Evolutionary conservation across 2,113 vertebrate genomes (phyloP).

Genomic region (Sturnus vulgaris): DNA sequence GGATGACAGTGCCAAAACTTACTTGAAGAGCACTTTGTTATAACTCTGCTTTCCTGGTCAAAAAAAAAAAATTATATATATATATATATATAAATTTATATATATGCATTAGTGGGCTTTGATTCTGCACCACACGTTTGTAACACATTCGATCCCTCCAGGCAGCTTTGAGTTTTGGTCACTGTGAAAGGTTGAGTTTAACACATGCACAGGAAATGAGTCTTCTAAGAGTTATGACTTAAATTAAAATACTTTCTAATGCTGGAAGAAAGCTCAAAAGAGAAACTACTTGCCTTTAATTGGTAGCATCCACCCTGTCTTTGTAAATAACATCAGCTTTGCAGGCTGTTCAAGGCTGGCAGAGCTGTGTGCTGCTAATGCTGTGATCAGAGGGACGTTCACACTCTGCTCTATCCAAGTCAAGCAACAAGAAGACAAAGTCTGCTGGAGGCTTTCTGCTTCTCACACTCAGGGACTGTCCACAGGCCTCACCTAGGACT

Average conservation of each 20-base stretch:
- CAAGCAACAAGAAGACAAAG: not conserved
- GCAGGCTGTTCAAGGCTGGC: not conserved
- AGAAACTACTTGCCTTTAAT: not conserved
- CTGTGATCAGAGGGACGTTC: fast-evolving
- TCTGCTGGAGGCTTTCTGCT: not conserved
- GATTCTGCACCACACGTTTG: not conserved
- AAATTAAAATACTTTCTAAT: not conserved
- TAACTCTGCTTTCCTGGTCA: not conserved
- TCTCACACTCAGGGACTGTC: not conserved
- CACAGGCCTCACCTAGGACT: not conserved
- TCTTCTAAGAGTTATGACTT: not conserved
- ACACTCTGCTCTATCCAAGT: not conserved
- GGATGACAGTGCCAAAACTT: not conserved
- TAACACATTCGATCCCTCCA: fast-evolving
- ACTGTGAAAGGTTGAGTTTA: not conserved
- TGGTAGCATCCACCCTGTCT: not conserved
- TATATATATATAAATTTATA: too few relatives aligned
- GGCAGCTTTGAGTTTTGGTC: not conserved
- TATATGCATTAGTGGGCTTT: not conserved
- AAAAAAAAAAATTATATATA: too few relatives aligned
- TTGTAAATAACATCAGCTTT: not conserved
- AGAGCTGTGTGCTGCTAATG: not conserved
- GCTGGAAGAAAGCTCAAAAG: not conserved
- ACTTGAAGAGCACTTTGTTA: not conserved
- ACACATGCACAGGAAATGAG: not conserved